Evolutionary conservation across 2,888 invertebrate genomes (phyloP), one percentile per base, ranked within the genome.

Genomic region (Griposia aprilina): DNA sequence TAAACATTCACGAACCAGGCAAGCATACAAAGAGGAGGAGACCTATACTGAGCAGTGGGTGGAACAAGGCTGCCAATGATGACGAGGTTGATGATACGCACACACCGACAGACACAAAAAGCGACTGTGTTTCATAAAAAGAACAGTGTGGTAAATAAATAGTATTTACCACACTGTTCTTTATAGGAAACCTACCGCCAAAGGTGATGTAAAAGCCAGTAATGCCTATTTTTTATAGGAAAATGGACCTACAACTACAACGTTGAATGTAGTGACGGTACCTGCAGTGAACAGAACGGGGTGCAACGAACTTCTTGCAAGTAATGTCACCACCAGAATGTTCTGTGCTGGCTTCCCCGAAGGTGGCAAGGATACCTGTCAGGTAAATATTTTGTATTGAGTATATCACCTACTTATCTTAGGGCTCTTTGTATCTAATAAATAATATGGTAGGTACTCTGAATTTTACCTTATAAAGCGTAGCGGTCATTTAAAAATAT

Each of bases 291-390:
- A 83, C 15, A 86, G 88, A 75, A 66, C 71, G 52, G 68, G 75
- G 10, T 91, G 91, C 62, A 86, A 62, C 11, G 36, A 70, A n/a
- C 71, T 80, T 8, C 59, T 87, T 50, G 66, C 66, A 10, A 74
- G 81, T 5, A 50, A 57, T 45, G 89, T 96, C 45, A 96, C 95
- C 0, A 68, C 85, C 0, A 90, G 93, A 66, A 96, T 96, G 95
- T 89, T 96, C 72, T 96, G 96, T 82, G 96, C 96, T 1, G 96
- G 95, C 0, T 78, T 91, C 0, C 89, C 93, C 13, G 90, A 92
- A 85, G 96, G 95, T 0, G 96, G 95, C n/a, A 95, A 94, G 83
- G 96, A 96, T 86, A 93, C 95, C 23, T 97, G 96, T 78, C 96
- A 96, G 94, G 96, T 96, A 76, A 75, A 48, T 36, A 57, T 45